Conservation (phyloP, 1,140 invertebrate species). For the Drosophila bocki region DNA sequence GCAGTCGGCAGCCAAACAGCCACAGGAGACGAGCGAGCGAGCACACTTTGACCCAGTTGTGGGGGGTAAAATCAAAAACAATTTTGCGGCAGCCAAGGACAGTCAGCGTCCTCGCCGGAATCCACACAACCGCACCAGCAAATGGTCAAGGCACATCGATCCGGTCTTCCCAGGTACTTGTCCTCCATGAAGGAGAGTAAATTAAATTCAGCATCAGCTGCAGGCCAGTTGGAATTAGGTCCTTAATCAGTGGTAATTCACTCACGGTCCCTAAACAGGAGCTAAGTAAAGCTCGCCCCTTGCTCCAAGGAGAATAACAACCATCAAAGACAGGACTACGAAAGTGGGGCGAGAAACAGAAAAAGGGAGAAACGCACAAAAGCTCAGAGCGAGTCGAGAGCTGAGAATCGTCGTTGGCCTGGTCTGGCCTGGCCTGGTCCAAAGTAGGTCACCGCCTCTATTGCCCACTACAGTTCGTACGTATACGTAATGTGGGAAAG, state of each 20-base stretch:
- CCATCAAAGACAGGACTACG: slow-evolving; percentile 17
- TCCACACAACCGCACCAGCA: slow-evolving; percentile 37
- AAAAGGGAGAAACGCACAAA: slow-evolving; percentile 36
- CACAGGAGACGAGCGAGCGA: slow-evolving; percentile 6
- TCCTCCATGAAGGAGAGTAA: slow-evolving; percentile 12
- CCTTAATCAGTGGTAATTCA: slow-evolving; percentile 45
- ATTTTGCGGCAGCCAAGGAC: slow-evolving; percentile 48
- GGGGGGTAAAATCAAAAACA: slow-evolving; percentile 29
- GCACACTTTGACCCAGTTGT: slow-evolving; percentile 51
- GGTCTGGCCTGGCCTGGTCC: slow-evolving; percentile 16
- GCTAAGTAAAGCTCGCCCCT: not conserved
- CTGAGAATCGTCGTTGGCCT: slow-evolving; percentile 16
- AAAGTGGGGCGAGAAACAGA: slow-evolving; percentile 22
- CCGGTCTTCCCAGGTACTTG: slow-evolving; percentile 14
- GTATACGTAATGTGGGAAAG: slow-evolving; percentile 27
- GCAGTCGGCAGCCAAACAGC: slow-evolving; percentile 22
- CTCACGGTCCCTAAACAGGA: slow-evolving; percentile 23
- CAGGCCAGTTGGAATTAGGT: slow-evolving; percentile 17
- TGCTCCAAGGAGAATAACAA: slow-evolving; percentile 11
- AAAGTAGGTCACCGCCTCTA: slow-evolving; percentile 46
- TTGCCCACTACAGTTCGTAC: slow-evolving; percentile 30
- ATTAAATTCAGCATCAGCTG: slow-evolving; percentile 30
- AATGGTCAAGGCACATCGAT: slow-evolving; percentile 63
- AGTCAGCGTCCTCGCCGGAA: slow-evolving; percentile 23
- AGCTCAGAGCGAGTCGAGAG: slow-evolving; percentile 32